Conservation (phyloP, 1,140 invertebrate genomes). For the Saccostrea echinata region DNA sequence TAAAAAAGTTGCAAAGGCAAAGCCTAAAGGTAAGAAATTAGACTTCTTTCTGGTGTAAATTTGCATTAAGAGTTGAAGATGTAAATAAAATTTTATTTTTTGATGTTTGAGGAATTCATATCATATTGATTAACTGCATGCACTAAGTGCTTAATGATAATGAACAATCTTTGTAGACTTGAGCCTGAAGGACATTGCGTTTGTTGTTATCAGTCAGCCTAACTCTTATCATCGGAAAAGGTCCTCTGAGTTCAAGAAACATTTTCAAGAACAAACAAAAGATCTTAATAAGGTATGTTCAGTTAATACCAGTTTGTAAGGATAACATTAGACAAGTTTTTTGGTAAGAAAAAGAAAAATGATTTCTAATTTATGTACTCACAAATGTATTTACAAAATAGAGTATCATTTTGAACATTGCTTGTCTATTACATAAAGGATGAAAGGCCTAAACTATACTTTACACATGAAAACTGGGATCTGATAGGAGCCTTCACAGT, state of each 20-base stretch:
- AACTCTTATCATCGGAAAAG: slow-evolving; percentile 67
- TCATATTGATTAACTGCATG: no score
- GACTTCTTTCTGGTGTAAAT: not conserved
- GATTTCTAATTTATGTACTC: no score
- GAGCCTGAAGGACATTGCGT: slow-evolving; percentile 62
- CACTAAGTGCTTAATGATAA: no score
- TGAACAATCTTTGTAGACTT: slow-evolving; percentile 52
- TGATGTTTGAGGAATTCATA: no score
- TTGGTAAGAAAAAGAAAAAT: not conserved
- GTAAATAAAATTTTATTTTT: not conserved
- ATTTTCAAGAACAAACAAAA: slow-evolving; percentile 49
- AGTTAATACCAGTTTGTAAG: not conserved
- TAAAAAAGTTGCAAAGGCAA: slow-evolving; percentile 12
- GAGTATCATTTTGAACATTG: no score
- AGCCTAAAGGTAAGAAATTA: not conserved
- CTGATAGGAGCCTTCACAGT: slow-evolving; percentile 85
- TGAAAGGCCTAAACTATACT: slow-evolving; percentile 78
- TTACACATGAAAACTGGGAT: slow-evolving; percentile 83
- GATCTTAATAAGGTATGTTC: not conserved
- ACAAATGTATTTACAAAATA: no score
- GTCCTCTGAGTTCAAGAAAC: slow-evolving; percentile 57
- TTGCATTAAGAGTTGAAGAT: not conserved
- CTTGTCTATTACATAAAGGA: slow-evolving; percentile 52
- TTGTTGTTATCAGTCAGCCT: slow-evolving; percentile 68
- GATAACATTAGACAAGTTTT: not conserved